These are phyloP conservation scores for Geotrupes spiniger DNA, from an alignment of 2,888 invertebrate genomes.

Conservation along the genomic window DNA sequence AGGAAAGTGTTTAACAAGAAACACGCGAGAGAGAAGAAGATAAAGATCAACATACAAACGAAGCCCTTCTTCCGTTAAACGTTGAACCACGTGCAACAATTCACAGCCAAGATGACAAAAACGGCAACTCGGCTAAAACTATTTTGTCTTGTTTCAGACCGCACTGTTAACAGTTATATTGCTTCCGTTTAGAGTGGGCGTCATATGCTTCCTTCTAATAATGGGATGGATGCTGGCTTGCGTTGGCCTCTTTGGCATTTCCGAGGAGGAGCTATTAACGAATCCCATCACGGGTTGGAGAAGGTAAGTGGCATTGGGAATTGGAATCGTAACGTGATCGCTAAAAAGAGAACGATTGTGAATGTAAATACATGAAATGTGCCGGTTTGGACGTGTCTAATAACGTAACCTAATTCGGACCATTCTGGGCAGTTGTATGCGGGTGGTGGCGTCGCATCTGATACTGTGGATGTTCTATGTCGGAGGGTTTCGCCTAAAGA, in stretches of 20 bases:
- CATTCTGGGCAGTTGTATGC: slow-evolving; percentile 47
- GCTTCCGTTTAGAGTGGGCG: slow-evolving; percentile 76
- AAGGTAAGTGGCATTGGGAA: slow-evolving; percentile 64
- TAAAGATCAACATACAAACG: too few species aligned
- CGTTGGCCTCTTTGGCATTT: slow-evolving; percentile 76
- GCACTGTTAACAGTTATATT: slow-evolving; percentile 80
- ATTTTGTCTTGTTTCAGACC: slow-evolving; percentile 59
- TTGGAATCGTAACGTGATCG: too few species aligned
- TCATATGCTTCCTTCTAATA: slow-evolving; percentile 72
- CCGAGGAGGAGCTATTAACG: slow-evolving; percentile 72
- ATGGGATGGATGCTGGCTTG: slow-evolving; percentile 83
- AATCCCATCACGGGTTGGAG: slow-evolving; percentile 88
- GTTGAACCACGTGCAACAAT: too few species aligned
- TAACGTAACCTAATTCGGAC: slow-evolving; percentile 2
- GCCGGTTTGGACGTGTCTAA: slow-evolving; percentile 1
- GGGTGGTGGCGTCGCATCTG: slow-evolving; percentile 63
- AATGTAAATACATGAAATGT: slow-evolving; percentile 3
- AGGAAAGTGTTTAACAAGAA: too few species aligned
- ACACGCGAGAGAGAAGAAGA: too few species aligned
- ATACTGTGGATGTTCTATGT: slow-evolving; percentile 75
- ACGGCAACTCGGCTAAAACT: too few species aligned
- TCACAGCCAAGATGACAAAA: too few species aligned
- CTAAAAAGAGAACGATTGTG: slow-evolving; percentile 7
- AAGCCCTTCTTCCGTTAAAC: too few species aligned
- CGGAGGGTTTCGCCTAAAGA: slow-evolving; percentile 79